Evolutionary conservation across 2,888 invertebrate genomes (phyloP).

Genomic region (Habrosyne pyritoides): DNA sequence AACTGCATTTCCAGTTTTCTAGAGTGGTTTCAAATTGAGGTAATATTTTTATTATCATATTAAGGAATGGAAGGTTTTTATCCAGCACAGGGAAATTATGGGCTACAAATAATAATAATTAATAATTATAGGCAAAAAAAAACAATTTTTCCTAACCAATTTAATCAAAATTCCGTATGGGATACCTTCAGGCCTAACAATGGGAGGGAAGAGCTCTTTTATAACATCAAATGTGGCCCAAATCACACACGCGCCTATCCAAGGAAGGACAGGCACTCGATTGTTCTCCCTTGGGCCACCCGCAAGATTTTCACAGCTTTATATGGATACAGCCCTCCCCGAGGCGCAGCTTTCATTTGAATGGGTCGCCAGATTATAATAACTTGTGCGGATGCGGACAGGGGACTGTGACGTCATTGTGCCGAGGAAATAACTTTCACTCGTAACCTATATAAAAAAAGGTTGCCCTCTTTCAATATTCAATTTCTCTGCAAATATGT

Average conservation of each 20-base stretch:
- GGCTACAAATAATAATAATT: no score
- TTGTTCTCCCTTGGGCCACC: constrained; percentile 47
- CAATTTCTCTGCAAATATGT: not conserved
- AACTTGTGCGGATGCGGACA: constrained; percentile 33
- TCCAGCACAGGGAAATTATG: no score
- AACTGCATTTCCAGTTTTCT: no score
- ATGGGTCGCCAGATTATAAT: constrained; percentile 57
- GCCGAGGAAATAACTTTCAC: constrained; percentile 29
- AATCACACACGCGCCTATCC: constrained; percentile 51
- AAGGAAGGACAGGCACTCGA: constrained; percentile 43
- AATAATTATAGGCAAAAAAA: no score
- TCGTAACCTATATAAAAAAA: constrained; percentile 18
- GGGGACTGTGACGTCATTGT: constrained; percentile 29
- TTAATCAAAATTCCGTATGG: not conserved
- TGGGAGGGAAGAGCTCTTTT: constrained; percentile 40
- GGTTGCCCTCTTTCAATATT: not conserved
- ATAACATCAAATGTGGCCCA: constrained; percentile 46
- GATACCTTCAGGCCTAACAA: not conserved
- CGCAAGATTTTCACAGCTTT: constrained; percentile 52
- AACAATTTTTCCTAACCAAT: not conserved
- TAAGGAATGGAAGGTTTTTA: no score
- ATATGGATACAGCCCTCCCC: constrained; percentile 39
- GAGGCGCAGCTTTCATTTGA: constrained; percentile 50
- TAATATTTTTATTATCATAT: no score
- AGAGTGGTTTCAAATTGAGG: no score